A percentile compares a stretch with the other conserved stretches of the same genome.
phyloP scores from a whole-genome alignment of 2,888 invertebrate species.

The Nymphalis polychloros region DNA sequence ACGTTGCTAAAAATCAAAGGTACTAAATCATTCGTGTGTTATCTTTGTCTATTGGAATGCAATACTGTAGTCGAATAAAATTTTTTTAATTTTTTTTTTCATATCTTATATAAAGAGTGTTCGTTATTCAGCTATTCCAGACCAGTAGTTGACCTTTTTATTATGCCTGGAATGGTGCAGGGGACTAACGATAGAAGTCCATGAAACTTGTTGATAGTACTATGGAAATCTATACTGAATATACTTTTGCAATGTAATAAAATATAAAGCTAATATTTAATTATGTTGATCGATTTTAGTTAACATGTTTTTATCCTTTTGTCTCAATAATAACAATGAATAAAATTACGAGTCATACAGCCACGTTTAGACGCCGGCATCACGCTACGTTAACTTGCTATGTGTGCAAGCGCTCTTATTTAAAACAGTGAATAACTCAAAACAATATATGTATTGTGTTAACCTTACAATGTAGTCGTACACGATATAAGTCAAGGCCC shows the following conservation, averaged over 20 bases:
- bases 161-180: background rate
- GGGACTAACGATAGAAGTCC: background rate
- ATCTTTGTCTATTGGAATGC: background rate
- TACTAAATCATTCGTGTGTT: too few relatives aligned
- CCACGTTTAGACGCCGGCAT: background rate
- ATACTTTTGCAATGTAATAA: too few relatives aligned
- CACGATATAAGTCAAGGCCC: conserved; percentile 32
- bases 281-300: too few relatives aligned
- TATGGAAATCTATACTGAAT: background rate
- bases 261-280: too few relatives aligned
- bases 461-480: conserved; percentile 25
- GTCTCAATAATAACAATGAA: too few relatives aligned
- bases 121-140: background rate
- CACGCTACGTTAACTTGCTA: conserved; percentile 8
- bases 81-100: too few relatives aligned
- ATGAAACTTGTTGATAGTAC: background rate
- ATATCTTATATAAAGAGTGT: background rate
- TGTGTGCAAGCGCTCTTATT: conserved; percentile 8
- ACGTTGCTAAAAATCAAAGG: too few relatives aligned
- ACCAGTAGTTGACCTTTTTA: background rate
- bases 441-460: conserved; percentile 33
- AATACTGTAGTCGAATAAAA: background rate
- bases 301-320: too few relatives aligned
- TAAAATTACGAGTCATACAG: too few relatives aligned
- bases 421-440: conserved; percentile 21